Evolutionary conservation across 2,113 vertebrate species (phyloP), one percentile per base, ranked within the genome.

Genomic region (Dicerorhinus sumatrensis): DNA sequence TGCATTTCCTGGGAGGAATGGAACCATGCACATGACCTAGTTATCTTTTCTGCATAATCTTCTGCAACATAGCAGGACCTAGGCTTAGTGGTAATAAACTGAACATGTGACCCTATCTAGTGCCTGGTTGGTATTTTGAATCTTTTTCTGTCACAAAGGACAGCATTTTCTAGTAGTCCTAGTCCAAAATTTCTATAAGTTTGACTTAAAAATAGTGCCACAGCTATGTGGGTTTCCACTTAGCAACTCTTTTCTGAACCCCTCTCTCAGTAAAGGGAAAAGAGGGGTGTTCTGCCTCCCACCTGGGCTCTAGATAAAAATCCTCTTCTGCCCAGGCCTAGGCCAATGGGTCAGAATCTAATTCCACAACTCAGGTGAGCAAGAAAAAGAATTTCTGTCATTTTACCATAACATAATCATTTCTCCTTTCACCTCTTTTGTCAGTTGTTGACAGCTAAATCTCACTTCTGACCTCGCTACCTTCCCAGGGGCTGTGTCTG

Each of bases 1-100:
- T 46, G n/a, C 14, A 0, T 33, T 33, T 6, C 65, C 31, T 5
- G 67, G 76, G 58, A 56, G 25, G 5, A n/a, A 3, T 0, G 46
- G 54, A 25, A 33, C 16, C 0, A 17, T n/a, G 76, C 18, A 6
- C 0, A 0, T 0, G 54, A 8, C 51, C 29, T 25, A 0, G 21
- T 7, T 3, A 1, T 29, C 11, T 11, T 73, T 54, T 27, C 69
- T 1, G 2, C 16, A 1, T 3, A 11, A 1, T 2, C 17, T 21
- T 10, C 23, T 10, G 7, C 16, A 23, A 16, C 23, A 1, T 5
- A 11, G 46, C 25, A 8, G 33, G 91, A 21, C 1, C 0, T 2
- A 2, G 62, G 29, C 48, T 42, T 29, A 5, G 25, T 0, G n/a
- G 18, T 10, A 17, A 9, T 23, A 18, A 2, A 17, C 76, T 13